phyloP scores from a whole-genome alignment of 2,888 invertebrate species.

The Spatulosminthurus flaviceps region DNA sequence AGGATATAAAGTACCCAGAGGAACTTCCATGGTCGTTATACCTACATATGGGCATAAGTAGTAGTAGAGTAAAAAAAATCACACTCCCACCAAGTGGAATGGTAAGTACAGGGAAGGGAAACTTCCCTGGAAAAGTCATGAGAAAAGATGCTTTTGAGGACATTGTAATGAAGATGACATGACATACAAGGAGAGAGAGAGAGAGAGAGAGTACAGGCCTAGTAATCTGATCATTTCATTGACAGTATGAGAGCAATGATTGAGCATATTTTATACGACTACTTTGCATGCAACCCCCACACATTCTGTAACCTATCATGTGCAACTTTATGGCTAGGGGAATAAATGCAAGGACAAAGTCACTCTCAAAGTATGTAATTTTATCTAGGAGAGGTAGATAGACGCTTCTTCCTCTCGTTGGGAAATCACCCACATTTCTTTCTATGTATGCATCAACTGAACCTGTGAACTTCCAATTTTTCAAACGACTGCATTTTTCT shows the following conservation, averaged over 20 bases:
- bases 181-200: background rate
- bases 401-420: too few relatives aligned
- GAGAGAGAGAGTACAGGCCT: too few relatives aligned
- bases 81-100: too few relatives aligned
- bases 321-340: background rate
- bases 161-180: slow-evolving; percentile 10
- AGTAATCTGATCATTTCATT: background rate
- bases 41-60: too few relatives aligned
- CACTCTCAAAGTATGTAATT: background rate
- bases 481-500: background rate
- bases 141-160: background rate
- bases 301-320: background rate
- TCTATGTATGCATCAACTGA: too few relatives aligned
- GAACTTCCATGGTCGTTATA: too few relatives aligned
- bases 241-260: slow-evolving; percentile 30
- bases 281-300: slow-evolving; percentile 4
- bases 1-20: too few relatives aligned
- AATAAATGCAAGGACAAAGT: slow-evolving; percentile 13
- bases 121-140: background rate
- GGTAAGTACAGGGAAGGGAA: background rate
- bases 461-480: background rate
- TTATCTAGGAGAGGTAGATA: too few relatives aligned
- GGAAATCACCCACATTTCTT: too few relatives aligned
- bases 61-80: too few relatives aligned
- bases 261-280: background rate